Percentiles rank a stretch among this genome's conserved stretches.
Evolutionary conservation across 1,140 invertebrate species (phyloP).

Genomic region (Aphidius gifuensis): DNA sequence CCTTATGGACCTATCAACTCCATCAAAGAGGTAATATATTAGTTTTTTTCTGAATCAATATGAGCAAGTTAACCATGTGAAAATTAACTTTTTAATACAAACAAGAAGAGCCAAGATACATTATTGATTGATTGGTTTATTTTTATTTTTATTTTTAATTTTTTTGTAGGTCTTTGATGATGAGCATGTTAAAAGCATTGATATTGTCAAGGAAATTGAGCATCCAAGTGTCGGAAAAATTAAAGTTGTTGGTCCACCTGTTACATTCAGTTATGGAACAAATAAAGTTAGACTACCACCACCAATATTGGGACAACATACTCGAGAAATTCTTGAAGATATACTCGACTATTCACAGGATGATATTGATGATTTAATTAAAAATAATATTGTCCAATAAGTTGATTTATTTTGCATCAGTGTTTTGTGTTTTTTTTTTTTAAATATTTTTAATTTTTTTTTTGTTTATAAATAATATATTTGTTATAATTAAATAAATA

Average conservation of each 20-base stretch:
- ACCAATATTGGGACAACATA: slow-evolving; percentile 85
- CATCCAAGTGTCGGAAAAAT: slow-evolving; percentile 71
- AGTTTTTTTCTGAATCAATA: slow-evolving; percentile 9
- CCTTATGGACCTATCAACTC: slow-evolving; percentile 89
- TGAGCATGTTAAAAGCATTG: slow-evolving; percentile 75
- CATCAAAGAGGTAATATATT: slow-evolving; percentile 61
- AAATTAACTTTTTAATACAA: not conserved
- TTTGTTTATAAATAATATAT: slow-evolving; percentile 8
- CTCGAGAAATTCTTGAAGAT: slow-evolving; percentile 68
- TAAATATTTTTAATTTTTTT: slow-evolving; percentile 20
- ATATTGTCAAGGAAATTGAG: slow-evolving; percentile 72
- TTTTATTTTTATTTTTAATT: slow-evolving; percentile 4
- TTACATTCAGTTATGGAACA: slow-evolving; percentile 70
- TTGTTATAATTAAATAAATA: not conserved
- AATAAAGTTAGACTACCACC: slow-evolving; percentile 74
- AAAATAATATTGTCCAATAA: slow-evolving; percentile 58
- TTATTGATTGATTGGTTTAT: not conserved
- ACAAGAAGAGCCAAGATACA: not conserved
- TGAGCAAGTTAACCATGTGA: too few relatives aligned
- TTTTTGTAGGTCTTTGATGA: slow-evolving; percentile 73
- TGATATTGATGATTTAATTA: slow-evolving; percentile 60
- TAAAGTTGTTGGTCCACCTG: slow-evolving; percentile 82
- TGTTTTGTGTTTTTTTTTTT: slow-evolving; percentile 17
- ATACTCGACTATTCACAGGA: slow-evolving; percentile 67
- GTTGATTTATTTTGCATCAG: not conserved